phyloP scores from a whole-genome alignment of 1,140 invertebrate genomes.

The Drosophila oshimai region DNA sequence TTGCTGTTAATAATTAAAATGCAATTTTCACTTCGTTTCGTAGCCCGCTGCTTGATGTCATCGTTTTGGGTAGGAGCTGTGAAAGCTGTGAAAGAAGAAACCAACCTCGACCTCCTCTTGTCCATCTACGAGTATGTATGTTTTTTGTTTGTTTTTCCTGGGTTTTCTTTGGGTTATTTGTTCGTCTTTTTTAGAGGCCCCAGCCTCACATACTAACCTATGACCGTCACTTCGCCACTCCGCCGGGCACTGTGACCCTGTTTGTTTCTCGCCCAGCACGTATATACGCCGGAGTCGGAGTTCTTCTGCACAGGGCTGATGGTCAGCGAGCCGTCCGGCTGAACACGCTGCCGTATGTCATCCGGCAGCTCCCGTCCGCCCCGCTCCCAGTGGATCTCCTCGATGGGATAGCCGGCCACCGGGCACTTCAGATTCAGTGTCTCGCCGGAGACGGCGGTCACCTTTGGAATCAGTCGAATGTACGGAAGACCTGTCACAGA shows the following conservation, averaged over 20 bases:
- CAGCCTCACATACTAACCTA: slow-evolving; percentile 85
- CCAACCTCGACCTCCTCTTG: slow-evolving; percentile 40
- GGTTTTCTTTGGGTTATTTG: neutral
- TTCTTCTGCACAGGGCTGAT: slow-evolving; percentile 90
- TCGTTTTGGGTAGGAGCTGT: slow-evolving; percentile 34
- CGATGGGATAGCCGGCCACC: slow-evolving; percentile 92
- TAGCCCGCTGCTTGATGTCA: slow-evolving; percentile 17
- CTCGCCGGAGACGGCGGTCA: slow-evolving; percentile 93
- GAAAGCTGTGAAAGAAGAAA: slow-evolving; percentile 62
- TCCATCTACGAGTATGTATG: neutral
- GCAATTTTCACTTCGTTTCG: slow-evolving; percentile 74
- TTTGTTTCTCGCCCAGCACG: slow-evolving; percentile 89
- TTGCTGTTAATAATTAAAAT: slow-evolving; percentile 80
- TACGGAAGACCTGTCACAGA: slow-evolving; percentile 88
- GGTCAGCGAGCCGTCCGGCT: slow-evolving; percentile 88
- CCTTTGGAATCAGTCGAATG: slow-evolving; percentile 91
- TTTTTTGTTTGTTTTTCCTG: neutral
- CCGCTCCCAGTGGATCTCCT: slow-evolving; percentile 92
- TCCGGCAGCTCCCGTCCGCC: slow-evolving; percentile 90
- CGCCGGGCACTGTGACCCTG: slow-evolving; percentile 88
- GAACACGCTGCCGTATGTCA: slow-evolving; percentile 91
- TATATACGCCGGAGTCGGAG: slow-evolving; percentile 90
- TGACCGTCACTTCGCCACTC: slow-evolving; percentile 89
- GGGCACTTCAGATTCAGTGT: slow-evolving; percentile 91
- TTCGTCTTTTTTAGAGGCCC: neutral